Percentiles rank a stretch among this genome's conserved stretches.
Evolutionary conservation across 2,888 invertebrate genomes (phyloP).

Genomic region (Cecidostiba fungosa): DNA sequence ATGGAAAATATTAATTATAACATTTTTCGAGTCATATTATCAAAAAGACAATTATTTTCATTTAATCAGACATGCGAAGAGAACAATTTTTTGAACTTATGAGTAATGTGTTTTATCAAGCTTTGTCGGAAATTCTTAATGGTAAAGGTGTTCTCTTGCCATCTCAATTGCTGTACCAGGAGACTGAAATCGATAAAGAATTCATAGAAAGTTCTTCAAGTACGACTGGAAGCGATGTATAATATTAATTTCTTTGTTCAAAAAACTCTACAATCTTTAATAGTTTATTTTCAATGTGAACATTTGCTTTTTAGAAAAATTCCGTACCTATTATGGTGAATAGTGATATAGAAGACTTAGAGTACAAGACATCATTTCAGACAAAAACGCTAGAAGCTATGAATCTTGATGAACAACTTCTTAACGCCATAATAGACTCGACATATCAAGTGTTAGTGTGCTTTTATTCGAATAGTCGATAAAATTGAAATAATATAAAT

Average conservation of each 20-base stretch:
- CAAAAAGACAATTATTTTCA: neutral
- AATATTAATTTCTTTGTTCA: neutral
- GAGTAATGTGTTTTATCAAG: constrained; percentile 65
- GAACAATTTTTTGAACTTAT: constrained; percentile 70
- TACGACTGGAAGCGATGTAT: constrained; percentile 17
- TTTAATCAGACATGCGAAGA: constrained; percentile 43
- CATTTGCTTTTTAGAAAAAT: constrained; percentile 7
- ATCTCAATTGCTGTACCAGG: neutral
- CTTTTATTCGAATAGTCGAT: neutral
- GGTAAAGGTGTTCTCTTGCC: constrained; percentile 63
- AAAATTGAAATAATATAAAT: neutral
- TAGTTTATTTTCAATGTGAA: neutral
- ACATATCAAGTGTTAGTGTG: neutral
- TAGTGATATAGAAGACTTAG: neutral
- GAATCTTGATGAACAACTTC: neutral
- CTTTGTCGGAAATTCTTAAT: constrained; percentile 62
- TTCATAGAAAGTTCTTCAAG: neutral
- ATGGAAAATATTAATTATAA: neutral
- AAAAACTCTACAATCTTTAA: neutral
- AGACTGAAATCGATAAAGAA: neutral
- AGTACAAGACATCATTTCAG: neutral
- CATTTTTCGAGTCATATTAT: neutral
- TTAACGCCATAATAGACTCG: neutral
- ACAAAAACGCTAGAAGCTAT: neutral
- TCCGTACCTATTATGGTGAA: neutral